Conservation (phyloP, 2,797 vertebrate genomes). For the Eulemur rubriventer region DNA sequence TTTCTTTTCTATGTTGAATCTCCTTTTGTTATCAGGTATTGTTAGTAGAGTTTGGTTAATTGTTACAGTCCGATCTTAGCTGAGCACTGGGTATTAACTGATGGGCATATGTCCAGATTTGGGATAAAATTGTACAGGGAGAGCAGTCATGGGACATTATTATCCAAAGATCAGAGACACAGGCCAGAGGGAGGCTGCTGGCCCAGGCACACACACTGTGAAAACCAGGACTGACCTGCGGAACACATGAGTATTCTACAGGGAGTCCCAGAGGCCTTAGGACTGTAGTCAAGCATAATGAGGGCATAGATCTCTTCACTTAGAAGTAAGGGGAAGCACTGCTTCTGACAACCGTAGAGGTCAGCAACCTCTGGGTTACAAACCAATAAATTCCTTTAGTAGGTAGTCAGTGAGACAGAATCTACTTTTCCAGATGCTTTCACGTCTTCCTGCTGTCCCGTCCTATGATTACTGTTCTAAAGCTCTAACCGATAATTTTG, state of each 20-base stretch:
- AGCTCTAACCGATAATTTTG: slow-evolving; percentile 10
- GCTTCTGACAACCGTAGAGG: slow-evolving; percentile 54
- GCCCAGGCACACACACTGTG: too few relatives aligned
- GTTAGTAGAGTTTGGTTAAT: not conserved
- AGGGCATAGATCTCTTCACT: slow-evolving; percentile 29
- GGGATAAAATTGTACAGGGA: not conserved
- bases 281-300: slow-evolving; percentile 29
- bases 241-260: not conserved
- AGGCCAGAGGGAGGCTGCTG: not conserved
- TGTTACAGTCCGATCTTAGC: not conserved
- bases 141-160: not conserved
- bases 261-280: not conserved
- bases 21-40: not conserved
- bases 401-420: slow-evolving; percentile 44
- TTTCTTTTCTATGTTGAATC: not conserved
- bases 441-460: not conserved
- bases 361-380: slow-evolving; percentile 67
- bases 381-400: slow-evolving; percentile 65
- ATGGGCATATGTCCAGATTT: not conserved
- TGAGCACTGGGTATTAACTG: not conserved
- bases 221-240: not conserved
- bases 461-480: not conserved
- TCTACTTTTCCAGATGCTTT: slow-evolving; percentile 54
- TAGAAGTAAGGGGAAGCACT: slow-evolving; percentile 44
- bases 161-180: not conserved